A percentile compares a stretch with the other conserved stretches of the same genome.
These are phyloP conservation scores for Acleris holmiana DNA, from an alignment of 2,888 invertebrate species.

Conservation along the genomic window DNA sequence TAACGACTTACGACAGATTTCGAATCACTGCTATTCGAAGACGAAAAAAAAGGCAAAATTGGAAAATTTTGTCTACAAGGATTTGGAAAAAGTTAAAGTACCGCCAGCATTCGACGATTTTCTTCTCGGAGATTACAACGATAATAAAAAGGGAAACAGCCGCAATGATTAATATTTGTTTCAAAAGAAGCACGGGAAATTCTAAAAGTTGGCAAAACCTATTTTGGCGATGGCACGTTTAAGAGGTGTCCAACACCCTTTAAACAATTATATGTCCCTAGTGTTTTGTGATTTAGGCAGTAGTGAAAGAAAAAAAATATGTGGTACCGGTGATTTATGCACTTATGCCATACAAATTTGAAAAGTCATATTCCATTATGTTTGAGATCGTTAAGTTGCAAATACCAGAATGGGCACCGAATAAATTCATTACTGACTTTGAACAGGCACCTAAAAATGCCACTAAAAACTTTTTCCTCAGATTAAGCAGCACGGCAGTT, in stretches of 20 bases:
- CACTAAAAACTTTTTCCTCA: constrained; percentile 2
- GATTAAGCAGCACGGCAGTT: constrained; percentile 6
- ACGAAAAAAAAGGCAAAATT: constrained; percentile 26
- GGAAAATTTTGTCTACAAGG: constrained; percentile 11
- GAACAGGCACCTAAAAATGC: constrained; percentile 2
- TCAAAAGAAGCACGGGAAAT: not conserved
- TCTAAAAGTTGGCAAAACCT: not conserved
- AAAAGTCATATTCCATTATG: too few relatives aligned
- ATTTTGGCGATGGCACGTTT: not conserved
- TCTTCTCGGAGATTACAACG: constrained; percentile 31
- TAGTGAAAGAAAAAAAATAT: too few relatives aligned
- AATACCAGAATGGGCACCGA: constrained; percentile 2
- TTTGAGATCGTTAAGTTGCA: constrained; percentile 4
- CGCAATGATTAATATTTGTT: constrained; percentile 26
- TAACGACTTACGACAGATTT: constrained; percentile 24
- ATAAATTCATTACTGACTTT: constrained; percentile 4
- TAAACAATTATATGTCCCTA: not conserved
- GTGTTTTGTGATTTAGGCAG: constrained; percentile 1
- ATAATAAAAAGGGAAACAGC: constrained; percentile 14
- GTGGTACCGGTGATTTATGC: too few relatives aligned
- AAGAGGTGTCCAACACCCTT: not conserved
- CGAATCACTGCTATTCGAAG: constrained; percentile 19
- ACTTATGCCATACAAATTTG: too few relatives aligned
- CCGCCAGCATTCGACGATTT: constrained; percentile 20
- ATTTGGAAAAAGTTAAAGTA: constrained; percentile 11